Evolutionary conservation across 2,113 vertebrate genomes (phyloP).

Genomic region (Lanius collurio): DNA sequence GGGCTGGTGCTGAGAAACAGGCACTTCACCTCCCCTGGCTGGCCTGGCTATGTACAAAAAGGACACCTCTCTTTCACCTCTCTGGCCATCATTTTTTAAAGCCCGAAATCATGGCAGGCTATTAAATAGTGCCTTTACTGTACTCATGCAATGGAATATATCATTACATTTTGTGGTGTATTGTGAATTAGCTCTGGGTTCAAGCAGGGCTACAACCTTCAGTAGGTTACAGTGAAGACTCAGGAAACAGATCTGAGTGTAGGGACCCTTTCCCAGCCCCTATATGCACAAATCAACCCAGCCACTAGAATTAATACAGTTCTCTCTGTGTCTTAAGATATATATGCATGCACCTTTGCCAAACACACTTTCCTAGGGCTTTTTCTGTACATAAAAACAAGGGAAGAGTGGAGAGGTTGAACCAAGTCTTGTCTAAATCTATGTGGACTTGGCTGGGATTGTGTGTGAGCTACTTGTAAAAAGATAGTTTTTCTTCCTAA

Average conservation of each 20-base stretch:
- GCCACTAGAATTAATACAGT: not conserved
- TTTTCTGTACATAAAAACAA: not conserved
- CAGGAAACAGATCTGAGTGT: not conserved
- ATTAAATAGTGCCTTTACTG: not conserved
- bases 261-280: not conserved
- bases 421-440: not conserved
- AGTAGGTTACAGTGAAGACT: not conserved
- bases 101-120: not conserved
- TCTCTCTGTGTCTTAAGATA: not conserved
- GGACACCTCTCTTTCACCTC: not conserved
- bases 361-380: not conserved
- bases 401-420: not conserved
- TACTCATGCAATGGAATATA: not conserved
- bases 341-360: not conserved
- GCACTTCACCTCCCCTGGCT: not conserved
- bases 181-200: not conserved
- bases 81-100: not conserved
- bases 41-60: not conserved
- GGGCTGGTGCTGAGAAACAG: not conserved
- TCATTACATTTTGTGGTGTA: not conserved
- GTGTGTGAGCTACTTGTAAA: not conserved
- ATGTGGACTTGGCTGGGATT: not conserved
- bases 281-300: not conserved
- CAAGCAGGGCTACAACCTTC: not conserved
- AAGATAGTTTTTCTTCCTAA: constrained; percentile 48